Conservation (phyloP, 2,797 vertebrate species). For the Spheniscus humboldti region DNA sequence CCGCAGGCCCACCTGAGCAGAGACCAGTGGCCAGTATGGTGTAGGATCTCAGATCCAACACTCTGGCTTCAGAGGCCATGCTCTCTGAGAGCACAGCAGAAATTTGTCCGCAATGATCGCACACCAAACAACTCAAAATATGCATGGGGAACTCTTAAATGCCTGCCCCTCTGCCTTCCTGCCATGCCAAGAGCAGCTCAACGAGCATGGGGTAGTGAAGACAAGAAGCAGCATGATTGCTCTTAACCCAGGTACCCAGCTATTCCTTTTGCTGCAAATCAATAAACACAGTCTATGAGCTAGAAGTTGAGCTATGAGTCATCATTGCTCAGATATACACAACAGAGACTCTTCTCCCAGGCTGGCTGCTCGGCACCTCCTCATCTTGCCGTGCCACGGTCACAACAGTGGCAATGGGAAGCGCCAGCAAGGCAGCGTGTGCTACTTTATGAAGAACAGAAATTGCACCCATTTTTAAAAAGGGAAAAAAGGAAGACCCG, state of each 20-base stretch:
- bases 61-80: not conserved
- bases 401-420: not conserved
- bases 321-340: not conserved
- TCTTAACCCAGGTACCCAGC: not conserved
- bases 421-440: rapidly evolving
- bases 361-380: not conserved
- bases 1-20: not conserved
- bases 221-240: not conserved
- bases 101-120: not conserved
- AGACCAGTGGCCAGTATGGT: not conserved
- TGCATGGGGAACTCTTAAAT: not conserved
- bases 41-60: not conserved
- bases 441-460: not conserved
- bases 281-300: not conserved
- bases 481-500: not conserved
- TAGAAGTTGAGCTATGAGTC: not conserved
- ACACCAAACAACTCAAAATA: not conserved
- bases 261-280: not conserved
- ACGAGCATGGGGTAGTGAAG: rapidly evolving
- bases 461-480: not conserved
- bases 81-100: not conserved
- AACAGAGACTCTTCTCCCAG: not conserved
- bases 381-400: rapidly evolving
- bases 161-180: not conserved
- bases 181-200: not conserved